phyloP scores from a whole-genome alignment of 2,797 vertebrate species.

The Neoniphon sammara region DNA sequence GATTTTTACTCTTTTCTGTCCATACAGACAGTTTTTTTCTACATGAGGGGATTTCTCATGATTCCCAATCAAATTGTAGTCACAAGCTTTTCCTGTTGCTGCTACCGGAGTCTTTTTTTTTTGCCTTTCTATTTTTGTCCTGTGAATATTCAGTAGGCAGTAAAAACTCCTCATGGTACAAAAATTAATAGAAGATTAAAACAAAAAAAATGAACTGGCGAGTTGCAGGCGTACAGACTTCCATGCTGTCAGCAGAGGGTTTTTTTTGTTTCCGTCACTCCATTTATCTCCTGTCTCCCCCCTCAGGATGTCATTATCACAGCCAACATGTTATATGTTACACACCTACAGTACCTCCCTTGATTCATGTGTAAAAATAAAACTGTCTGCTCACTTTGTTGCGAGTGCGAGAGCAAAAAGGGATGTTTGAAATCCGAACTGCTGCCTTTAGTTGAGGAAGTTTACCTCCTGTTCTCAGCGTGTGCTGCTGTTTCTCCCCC shows the following conservation, averaged over 20 bases:
- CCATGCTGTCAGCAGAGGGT: slow-evolving; percentile 36
- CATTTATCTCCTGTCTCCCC: slow-evolving; percentile 37
- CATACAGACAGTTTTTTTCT: not conserved
- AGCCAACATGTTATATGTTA: slow-evolving; percentile 59
- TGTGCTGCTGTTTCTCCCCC: slow-evolving; percentile 31
- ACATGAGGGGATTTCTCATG: not conserved
- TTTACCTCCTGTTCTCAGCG: slow-evolving; percentile 56
- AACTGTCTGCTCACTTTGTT: slow-evolving; percentile 46
- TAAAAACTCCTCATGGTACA: slow-evolving; percentile 20
- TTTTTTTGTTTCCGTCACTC: slow-evolving; percentile 1
- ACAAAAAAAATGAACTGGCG: slow-evolving; percentile 22
- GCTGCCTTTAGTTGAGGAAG: slow-evolving; percentile 64
- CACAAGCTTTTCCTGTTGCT: slow-evolving; percentile 29
- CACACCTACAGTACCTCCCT: slow-evolving; percentile 56
- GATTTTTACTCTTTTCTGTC: not conserved
- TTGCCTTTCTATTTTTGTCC: slow-evolving; percentile 41
- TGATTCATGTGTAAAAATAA: slow-evolving; percentile 73
- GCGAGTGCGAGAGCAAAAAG: slow-evolving; percentile 36
- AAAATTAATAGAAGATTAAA: slow-evolving; percentile 46
- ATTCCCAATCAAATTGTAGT: slow-evolving; percentile 5
- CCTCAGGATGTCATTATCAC: slow-evolving; percentile 70
- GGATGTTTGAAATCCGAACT: slow-evolving; percentile 64
- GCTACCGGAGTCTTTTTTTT: slow-evolving; percentile 35
- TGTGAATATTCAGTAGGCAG: slow-evolving; percentile 27
- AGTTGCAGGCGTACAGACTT: slow-evolving; percentile 54